Evolutionary conservation across 2,113 vertebrate genomes (phyloP), one percentile per base, ranked within the genome.

Genomic region (Gnathonemus echidnorhynchus): DNA sequence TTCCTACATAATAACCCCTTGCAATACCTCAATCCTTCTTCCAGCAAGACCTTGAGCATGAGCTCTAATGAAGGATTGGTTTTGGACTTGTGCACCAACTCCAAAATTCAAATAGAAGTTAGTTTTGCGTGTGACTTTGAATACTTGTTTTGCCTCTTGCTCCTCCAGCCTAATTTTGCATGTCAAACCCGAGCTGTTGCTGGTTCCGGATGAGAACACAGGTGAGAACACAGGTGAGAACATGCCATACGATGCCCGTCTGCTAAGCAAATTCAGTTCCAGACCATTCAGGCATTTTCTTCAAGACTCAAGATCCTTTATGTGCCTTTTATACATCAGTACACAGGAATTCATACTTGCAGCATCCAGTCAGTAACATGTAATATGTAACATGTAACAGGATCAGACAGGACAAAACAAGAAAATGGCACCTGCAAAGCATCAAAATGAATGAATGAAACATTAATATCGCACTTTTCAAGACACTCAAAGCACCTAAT

Each of bases 151-250:
- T n/a, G 89, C 39, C 90, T 58, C 90, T 49, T 84, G 15, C 89
- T 39, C 52, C 93, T 91, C 93, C 92, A 91, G 92, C 89, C 89
- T n/a, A 90, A 89, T 92, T 95, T 94, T 93, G 92, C 94, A 94
- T 94, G 92, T 94, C 91, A 95, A 95, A 92, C 56, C 48, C 88
- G 58, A n/a, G 56, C 56, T 62, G 56, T 9, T n/a, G 56, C 56
- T 62, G 56, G 56, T 62, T 58, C 77, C 90, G 77, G 80, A 58
- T 91, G 4, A 45, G 87, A 84, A 92, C 91, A 90, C 50, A 10
- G 83, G 24, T 24, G 42, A 48, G 35, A 42, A 84, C 80, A 24
- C 90, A 66, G 80, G 56, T 92, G 4, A 45, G 87, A 85, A 92
- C 90, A 90, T 58, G 10, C 35, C 21, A 6, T 21, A 48, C 7